These are phyloP conservation scores for Bambusicola thoracicus DNA, from an alignment of 2,113 vertebrate species.

Conservation along the genomic window DNA sequence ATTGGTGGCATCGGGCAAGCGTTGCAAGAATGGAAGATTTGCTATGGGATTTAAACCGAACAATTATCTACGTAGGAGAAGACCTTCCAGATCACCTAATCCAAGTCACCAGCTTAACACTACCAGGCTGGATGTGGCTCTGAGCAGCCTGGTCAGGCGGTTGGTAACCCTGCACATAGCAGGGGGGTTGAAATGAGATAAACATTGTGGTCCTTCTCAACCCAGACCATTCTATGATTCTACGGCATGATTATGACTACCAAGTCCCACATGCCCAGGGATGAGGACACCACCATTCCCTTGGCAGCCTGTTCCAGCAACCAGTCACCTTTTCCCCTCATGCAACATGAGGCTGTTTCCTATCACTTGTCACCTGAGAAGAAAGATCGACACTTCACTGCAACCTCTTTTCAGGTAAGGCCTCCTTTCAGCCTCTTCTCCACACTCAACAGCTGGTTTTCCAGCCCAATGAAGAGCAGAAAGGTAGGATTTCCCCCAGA, in stretches of 20 bases:
- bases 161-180: too few species aligned
- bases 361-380: neutral
- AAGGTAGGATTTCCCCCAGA: neutral
- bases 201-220: too few species aligned
- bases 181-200: too few species aligned
- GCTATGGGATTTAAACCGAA: neutral
- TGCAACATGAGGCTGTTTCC: neutral
- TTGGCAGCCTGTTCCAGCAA: neutral
- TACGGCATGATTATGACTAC: neutral
- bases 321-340: neutral
- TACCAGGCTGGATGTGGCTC: too few species aligned
- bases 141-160: too few species aligned
- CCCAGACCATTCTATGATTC: too few species aligned
- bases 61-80: neutral
- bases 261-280: neutral
- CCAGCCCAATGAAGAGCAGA: neutral
- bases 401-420: neutral
- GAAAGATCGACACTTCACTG: neutral
- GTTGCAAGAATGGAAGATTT: neutral
- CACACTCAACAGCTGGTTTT: neutral
- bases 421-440: neutral
- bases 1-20: neutral
- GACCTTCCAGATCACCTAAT: neutral
- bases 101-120: neutral
- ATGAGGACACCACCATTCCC: neutral